phyloP scores from a whole-genome alignment of 2,797 vertebrate species.

The Myripristis murdjan region DNA sequence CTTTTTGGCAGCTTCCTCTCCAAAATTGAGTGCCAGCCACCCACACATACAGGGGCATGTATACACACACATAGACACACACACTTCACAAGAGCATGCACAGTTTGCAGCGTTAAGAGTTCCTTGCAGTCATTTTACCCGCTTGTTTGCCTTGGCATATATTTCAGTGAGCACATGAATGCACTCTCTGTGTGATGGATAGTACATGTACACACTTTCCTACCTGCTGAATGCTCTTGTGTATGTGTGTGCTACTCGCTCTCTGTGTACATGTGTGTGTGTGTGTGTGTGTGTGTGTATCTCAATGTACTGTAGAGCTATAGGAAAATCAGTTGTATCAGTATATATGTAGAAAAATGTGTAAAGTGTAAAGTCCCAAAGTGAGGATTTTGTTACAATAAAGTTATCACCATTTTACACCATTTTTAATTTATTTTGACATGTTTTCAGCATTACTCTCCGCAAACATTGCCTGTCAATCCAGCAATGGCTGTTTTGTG shows the following conservation, averaged over 20 bases:
- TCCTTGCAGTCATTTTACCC: conserved; percentile 21
- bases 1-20: conserved; percentile 53
- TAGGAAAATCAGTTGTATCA: too few species aligned
- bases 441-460: too few species aligned
- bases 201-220: conserved; percentile 7
- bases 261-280: not conserved
- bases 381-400: too few species aligned
- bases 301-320: too few species aligned
- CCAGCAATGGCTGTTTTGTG: too few species aligned
- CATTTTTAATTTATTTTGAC: too few species aligned
- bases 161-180: conserved; percentile 41
- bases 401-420: too few species aligned
- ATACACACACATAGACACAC: conserved; percentile 6
- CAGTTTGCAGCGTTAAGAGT: conserved; percentile 48
- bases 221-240: conserved; percentile 26
- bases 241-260: not conserved
- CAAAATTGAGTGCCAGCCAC: conserved; percentile 43
- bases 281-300: conserved; percentile 16
- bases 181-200: conserved; percentile 46
- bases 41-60: conserved; percentile 25
- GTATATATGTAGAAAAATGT: too few species aligned
- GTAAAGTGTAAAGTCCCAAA: too few species aligned
- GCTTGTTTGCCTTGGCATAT: conserved; percentile 48
- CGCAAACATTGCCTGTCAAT: too few species aligned
- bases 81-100: conserved; percentile 26